Evolutionary conservation across 2,113 vertebrate species (phyloP).

Genomic region (rabbit (Oryctolagus cuniculus)): mOryCun1.1 NC_091439.1:68105501-68106000

Average conservation of each 20-base stretch:
- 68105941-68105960: background rate
- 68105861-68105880: background rate
- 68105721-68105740: background rate
- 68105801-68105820: background rate
- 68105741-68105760: background rate
- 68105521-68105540: background rate
- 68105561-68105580: background rate
- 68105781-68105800: background rate
- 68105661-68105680: background rate
- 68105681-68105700: background rate
- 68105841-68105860: background rate
- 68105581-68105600: background rate
- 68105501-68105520: background rate
- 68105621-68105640: background rate
- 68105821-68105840: background rate
- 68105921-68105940: background rate
- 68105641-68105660: background rate
- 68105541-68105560: background rate
- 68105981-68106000: no score
- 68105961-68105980: background rate
- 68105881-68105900: rapidly evolving
- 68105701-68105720: background rate
- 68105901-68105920: background rate
- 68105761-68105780: background rate
- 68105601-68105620: background rate